Conservation (phyloP, 64 coral and sea anemone genomes). For the Acropora yongei region DNA sequence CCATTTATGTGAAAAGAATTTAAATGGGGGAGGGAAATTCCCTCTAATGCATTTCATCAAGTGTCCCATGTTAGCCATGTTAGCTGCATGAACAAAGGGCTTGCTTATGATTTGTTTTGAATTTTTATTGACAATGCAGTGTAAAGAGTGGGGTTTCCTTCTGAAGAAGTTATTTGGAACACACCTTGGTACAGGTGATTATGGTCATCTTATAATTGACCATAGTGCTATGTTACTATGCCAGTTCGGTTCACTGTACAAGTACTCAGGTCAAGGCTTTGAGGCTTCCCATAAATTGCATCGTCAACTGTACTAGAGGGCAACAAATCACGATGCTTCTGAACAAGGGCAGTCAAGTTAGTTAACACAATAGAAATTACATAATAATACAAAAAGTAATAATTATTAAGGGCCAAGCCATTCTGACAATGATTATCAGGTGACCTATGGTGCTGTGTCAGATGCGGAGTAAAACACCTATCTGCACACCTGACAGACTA, state of each 20-base stretch:
- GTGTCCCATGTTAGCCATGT: background rate
- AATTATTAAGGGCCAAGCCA: too few relatives aligned
- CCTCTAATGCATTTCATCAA: background rate
- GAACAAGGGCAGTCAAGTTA: background rate
- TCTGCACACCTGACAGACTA: too few relatives aligned
- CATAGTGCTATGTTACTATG: background rate
- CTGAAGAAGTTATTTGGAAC: constrained; percentile 12
- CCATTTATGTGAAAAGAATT: background rate
- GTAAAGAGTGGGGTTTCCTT: constrained; percentile 1
- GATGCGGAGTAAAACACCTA: too few relatives aligned
- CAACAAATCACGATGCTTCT: constrained; percentile 14
- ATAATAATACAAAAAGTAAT: background rate
- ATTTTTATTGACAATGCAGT: background rate
- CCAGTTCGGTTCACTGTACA: constrained; percentile 15
- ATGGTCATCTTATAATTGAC: constrained; percentile 1
- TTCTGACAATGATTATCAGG: too few relatives aligned
- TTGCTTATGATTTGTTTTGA: background rate
- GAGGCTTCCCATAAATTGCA: constrained; percentile 7
- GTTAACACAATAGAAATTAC: background rate
- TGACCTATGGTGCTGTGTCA: too few relatives aligned
- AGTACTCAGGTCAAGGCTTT: constrained; percentile 22
- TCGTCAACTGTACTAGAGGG: background rate
- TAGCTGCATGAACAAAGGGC: background rate
- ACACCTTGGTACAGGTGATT: constrained; percentile 21
- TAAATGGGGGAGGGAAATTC: background rate